Evolutionary conservation across 1,140 invertebrate species (phyloP), one percentile per base, ranked within the genome.

Genomic region (Lasioglossum baleicum): DNA sequence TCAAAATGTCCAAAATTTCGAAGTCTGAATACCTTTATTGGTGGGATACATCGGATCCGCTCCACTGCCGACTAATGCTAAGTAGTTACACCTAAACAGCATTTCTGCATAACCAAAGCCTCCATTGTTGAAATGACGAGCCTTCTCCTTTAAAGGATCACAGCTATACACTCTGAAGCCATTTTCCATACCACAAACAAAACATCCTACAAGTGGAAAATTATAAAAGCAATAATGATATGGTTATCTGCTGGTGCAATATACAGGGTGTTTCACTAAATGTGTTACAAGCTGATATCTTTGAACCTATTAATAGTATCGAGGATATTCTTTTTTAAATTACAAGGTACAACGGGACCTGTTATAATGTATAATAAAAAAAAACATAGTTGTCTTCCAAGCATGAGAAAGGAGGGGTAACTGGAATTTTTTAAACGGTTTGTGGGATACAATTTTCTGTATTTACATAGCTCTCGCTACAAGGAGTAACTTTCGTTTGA

Each of bases 91-190:
- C 75, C 98, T 94, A 92, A 99, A 99, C 13, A 99, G 93, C 98
- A 99, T 99, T 94, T 99, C 99, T 15, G 99, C 97, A 91, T 98
- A 97, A 77, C 97, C 96, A 65, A 99, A 95, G 10, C 98, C 98
- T 73, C 98, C 98, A 94, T 97, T 96, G 51, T 95, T 94, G 91
- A 98, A 98, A 94, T 99, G 97, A 83, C 97, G 94, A 93, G 99
- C 98, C 93, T 98, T 99, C 93, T 99, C 97, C 93, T 99, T 99
- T 64, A 99, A 92, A 17, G 98, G 98, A 93, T 99, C 98, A 91
- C 98, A 97, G 91, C 99, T 99, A 91, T 98, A 99, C n/a, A 99
- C 97, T 89, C 98, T 94, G 93, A 99, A 99, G 48, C 99, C 99
- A 94, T 96, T 97, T 91, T 98, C 97, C 93, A 98, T 99, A 61